Percentiles rank a stretch among this genome's conserved stretches.
These are phyloP conservation scores for Struthidea cinerea DNA, from an alignment of 2,113 vertebrate species.

Conservation along the genomic window DNA sequence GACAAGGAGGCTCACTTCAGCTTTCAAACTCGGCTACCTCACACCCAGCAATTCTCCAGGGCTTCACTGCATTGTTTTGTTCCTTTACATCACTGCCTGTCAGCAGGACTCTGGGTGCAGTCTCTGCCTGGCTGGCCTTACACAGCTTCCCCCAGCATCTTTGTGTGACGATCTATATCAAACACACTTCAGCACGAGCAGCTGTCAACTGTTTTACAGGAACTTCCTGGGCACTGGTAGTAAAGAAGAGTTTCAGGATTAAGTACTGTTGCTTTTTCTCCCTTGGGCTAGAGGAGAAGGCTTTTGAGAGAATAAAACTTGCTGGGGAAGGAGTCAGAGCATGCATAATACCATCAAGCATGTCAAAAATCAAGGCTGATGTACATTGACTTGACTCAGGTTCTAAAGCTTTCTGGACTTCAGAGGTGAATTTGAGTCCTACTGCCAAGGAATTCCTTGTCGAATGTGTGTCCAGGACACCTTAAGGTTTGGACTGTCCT, in stretches of 20 bases:
- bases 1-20: background rate
- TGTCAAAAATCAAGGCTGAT: background rate
- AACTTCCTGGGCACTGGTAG: background rate
- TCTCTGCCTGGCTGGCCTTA: background rate
- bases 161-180: background rate
- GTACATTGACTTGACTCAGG: background rate
- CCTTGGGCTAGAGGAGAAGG: background rate
- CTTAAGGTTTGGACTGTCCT: background rate
- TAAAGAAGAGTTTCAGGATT: background rate
- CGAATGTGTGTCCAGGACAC: background rate
- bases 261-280: background rate
- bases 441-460: background rate
- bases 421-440: background rate
- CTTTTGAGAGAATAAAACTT: background rate
- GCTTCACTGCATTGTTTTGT: background rate
- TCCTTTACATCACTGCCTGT: accelerated
- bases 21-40: background rate
- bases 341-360: too few relatives aligned
- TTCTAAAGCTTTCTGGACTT: background rate
- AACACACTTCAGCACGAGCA: background rate
- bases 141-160: background rate
- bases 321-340: background rate
- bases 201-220: background rate
- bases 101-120: background rate
- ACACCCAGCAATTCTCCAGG: background rate